Evolutionary conservation across 2,888 invertebrate species (phyloP).

Genomic region (Caenorhabditis sp.): DNA sequence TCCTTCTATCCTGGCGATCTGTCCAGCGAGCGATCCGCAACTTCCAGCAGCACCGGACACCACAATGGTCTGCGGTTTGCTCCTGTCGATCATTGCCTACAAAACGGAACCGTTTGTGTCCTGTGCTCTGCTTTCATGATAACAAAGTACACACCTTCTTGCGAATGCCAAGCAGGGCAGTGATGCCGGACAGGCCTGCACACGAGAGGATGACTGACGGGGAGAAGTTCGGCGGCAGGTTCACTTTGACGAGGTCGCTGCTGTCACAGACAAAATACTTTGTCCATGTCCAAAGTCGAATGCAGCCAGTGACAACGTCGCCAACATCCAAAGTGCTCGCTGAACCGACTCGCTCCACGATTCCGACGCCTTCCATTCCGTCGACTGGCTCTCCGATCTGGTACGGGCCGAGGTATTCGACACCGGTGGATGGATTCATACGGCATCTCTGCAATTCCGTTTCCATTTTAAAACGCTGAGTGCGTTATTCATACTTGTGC

Average conservation of each 20-base stretch:
- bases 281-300: constrained; percentile 70
- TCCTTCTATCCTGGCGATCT: constrained; percentile 83
- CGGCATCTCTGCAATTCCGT: constrained; percentile 83
- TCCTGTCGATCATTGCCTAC: constrained; percentile 82
- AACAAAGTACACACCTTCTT: constrained; percentile 60
- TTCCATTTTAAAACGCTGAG: too few species aligned
- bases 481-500: constrained; percentile 51
- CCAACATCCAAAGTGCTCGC: constrained; percentile 53
- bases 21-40: constrained; percentile 84
- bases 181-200: constrained; percentile 83
- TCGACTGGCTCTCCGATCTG: constrained; percentile 81
- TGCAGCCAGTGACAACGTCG: constrained; percentile 67
- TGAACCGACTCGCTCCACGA: constrained; percentile 60
- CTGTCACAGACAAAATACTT: constrained; percentile 65
- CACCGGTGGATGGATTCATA: constrained; percentile 84
- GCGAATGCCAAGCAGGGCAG: constrained; percentile 82
- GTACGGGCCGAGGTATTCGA: constrained; percentile 83
- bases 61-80: constrained; percentile 83
- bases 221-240: constrained; percentile 70
- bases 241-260: constrained; percentile 69
- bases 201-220: constrained; percentile 76
- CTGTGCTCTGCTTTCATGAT: constrained; percentile 5
- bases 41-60: constrained; percentile 84
- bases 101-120: constrained; percentile 12
- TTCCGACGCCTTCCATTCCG: constrained; percentile 83